These are phyloP conservation scores for Malacosoma neustria DNA, from an alignment of 2,888 invertebrate species.

Conservation along the genomic window DNA sequence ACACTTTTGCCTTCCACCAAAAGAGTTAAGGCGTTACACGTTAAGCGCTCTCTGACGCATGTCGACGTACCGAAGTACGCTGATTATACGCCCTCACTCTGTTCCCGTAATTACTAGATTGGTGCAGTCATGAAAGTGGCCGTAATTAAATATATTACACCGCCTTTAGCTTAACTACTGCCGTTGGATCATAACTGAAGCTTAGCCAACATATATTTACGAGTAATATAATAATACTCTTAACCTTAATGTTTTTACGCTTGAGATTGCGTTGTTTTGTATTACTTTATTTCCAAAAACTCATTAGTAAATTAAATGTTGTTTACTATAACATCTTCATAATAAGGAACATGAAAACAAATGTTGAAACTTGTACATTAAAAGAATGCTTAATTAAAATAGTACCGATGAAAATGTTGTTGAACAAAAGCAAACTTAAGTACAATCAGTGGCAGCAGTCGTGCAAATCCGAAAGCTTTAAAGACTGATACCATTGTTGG, in stretches of 20 bases:
- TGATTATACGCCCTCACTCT: constrained; percentile 58
- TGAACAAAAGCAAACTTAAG: constrained; percentile 23
- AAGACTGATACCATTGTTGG: constrained; percentile 54
- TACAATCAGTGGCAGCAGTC: constrained; percentile 33
- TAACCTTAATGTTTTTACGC: too few species aligned
- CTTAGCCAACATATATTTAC: background rate
- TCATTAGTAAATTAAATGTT: too few species aligned
- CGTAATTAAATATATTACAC: constrained; percentile 66
- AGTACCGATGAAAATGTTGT: constrained; percentile 10
- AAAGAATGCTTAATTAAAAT: too few species aligned
- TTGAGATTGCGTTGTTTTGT: too few species aligned
- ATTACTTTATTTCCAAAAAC: too few species aligned
- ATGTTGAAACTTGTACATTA: too few species aligned
- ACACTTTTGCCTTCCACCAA: constrained; percentile 10
- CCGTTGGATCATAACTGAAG: constrained; percentile 4
- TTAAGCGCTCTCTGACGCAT: constrained; percentile 48
- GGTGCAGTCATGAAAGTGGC: constrained; percentile 57
- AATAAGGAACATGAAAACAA: constrained; percentile 1
- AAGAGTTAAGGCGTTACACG: constrained; percentile 30
- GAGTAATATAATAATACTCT: too few species aligned
- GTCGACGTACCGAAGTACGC: constrained; percentile 57
- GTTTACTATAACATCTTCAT: background rate
- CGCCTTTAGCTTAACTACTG: constrained; percentile 30
- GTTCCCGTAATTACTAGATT: constrained; percentile 65
- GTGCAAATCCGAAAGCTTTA: constrained; percentile 47